Base-by-base conservation (phyloP, 2,888 invertebrate species). In the Orthosia gracilis region DNA sequence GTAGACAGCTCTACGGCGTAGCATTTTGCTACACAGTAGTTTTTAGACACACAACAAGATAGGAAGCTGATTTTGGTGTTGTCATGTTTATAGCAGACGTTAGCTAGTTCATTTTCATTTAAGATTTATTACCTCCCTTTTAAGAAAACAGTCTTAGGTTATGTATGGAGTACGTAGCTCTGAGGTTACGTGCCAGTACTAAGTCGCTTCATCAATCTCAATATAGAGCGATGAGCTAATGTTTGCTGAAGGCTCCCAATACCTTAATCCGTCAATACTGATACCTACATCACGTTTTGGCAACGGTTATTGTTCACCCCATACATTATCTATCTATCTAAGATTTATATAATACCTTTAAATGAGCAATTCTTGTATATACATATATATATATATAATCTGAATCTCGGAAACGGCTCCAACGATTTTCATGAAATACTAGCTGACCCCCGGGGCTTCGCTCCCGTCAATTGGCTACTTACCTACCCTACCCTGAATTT, bases 181-280 rank as follows among this genome's bases (percentile, higher is more conserved):
- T 9, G 62, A 50, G 83, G 63, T 63, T 58, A 58, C 62, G 13
- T 63, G 62, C 54, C 58, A 70, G 71, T 67, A 11, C 66, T 70
- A 55, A n/a, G 67, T 54, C 40, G 54, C 66, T 78, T 47, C 79
- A 82, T 82, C 78, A 82, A 82, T 79, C 78, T 77, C 70, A 78
- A 82, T 79, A 77, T 21, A 54, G 52, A 69, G 69, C 52, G 55
- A 68, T 57, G 62, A 72, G 65, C 61, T 66, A 69, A 66, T 80
- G 70, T 78, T 78, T 79, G 73, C 69, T 66, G 57, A 66, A 54
- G 66, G 66, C 58, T 67, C 64, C 49, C 45, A 69, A 76, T 73
- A 69, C 75, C 70, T 75, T 84, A 71, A 81, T 83, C 80, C 65
- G 70, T 70, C 83, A 79, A 66, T 75, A 62, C 58, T 64, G 84